Evolutionary conservation across 2,113 vertebrate genomes (phyloP).

Genomic region (Chaenogobius annularis): DNA sequence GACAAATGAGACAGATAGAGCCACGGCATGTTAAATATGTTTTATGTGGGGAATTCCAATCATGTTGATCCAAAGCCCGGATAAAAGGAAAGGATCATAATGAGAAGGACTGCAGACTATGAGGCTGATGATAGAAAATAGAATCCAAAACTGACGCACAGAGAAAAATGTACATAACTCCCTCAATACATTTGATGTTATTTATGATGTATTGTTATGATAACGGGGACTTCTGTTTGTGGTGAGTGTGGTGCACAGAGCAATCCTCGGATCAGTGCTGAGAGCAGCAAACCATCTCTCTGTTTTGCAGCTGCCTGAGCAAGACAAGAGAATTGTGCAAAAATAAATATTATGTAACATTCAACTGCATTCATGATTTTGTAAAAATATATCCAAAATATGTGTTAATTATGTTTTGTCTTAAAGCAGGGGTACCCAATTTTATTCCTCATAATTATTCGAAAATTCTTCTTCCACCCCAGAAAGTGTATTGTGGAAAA

Average conservation of each 20-base stretch:
- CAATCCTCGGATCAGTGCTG: conserved; percentile 51
- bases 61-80: not conserved
- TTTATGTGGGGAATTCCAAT: not conserved
- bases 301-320: conserved; percentile 29
- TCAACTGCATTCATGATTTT: not conserved
- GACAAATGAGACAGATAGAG: not conserved
- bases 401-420: too few species aligned
- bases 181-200: not conserved
- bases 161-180: not conserved
- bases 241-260: conserved; percentile 16
- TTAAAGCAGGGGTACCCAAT: too few species aligned
- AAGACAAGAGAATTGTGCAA: conserved; percentile 10
- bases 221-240: not conserved
- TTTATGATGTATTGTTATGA: not conserved
- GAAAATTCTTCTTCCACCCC: too few species aligned
- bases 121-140: not conserved
- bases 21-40: not conserved
- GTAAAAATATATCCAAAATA: not conserved
- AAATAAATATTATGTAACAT: conserved; percentile 23
- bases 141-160: not conserved
- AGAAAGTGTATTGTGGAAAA: too few species aligned
- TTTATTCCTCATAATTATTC: too few species aligned
- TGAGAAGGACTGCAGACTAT: not conserved
- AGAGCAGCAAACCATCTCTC: conserved; percentile 29
- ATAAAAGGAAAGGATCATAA: not conserved